Base-by-base conservation (phyloP, 1,140 invertebrate genomes). In the Adoxophyes honmai region DNA sequence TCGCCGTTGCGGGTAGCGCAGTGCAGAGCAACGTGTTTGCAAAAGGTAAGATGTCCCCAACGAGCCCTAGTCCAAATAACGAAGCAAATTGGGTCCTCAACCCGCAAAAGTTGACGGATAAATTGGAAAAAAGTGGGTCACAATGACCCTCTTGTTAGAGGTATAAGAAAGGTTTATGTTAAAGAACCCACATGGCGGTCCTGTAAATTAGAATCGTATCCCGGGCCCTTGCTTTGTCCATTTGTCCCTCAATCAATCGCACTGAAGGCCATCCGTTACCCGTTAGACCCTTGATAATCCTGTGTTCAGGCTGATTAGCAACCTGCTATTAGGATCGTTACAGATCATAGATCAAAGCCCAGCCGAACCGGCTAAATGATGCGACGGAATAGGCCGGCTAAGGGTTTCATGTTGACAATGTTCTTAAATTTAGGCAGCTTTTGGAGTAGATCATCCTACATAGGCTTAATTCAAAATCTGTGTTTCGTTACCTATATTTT, bases 1-100 rank as follows among this genome's bases (percentile, higher is more conserved):
- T 93, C 92, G 62, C 92, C 92, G 15, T 81, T 93, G 53, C 90
- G 92, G 62, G 92, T 93, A 57, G 92, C 92, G 51, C 92, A 93
- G 70, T 93, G 92, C 74, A 82, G 92, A 74, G 92, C 92, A 44
- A 92, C 91, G 59, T 93, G 92, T 83, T 89, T 93, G 63, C 90
- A 92, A 90, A 92, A 91, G 92, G 92, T 93, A 89, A 70, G 66
- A 9, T 42, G 8, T 34, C 28, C 9, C 21, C 6, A 28, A 28
- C 2, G 16, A 52, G 39, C n/a, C 14, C 21, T 28, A 33, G 16
- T 34, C 16, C 21, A 39, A 42, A 10, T 15, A 16, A 10, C 15
- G 16, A 59, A 53, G 35, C 13, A 35, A 54, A 42, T 55, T 53
- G 33, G 33, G 21, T 48, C 42, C 42, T 21, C n/a, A 11, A 5